Evolutionary conservation across 2,888 invertebrate genomes (phyloP).

Genomic region (Labia minor): DNA sequence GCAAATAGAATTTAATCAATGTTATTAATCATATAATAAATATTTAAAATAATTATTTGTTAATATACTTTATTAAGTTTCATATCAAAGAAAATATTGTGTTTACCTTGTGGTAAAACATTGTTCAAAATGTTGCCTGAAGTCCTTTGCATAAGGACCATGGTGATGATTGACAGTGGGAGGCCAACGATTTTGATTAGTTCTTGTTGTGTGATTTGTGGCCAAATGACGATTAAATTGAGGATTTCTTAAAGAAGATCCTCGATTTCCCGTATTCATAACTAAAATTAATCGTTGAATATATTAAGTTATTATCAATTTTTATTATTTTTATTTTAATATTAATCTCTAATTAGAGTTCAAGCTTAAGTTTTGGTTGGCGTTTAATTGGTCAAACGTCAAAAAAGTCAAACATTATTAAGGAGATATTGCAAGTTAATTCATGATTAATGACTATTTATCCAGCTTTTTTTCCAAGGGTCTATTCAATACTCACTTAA

Average conservation of each 20-base stretch:
- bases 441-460: neutral
- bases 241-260: conserved; percentile 26
- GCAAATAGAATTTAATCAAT: too few species aligned
- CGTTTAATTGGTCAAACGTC: too few species aligned
- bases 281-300: conserved; percentile 15
- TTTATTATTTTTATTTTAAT: neutral
- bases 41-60: too few species aligned
- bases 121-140: conserved; percentile 23
- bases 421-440: neutral
- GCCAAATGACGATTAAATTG: conserved; percentile 24
- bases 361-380: too few species aligned
- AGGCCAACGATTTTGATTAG: conserved; percentile 23
- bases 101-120: conserved; percentile 22
- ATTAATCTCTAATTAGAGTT: too few species aligned
- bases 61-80: too few species aligned
- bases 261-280: conserved; percentile 28
- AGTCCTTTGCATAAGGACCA: conserved; percentile 24
- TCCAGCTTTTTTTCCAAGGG: neutral
- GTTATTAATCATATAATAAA: too few species aligned
- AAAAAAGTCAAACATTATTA: too few species aligned
- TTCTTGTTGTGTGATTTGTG: conserved; percentile 23
- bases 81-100: too few species aligned
- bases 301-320: neutral
- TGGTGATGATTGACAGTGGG: conserved; percentile 24
- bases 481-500: neutral